A percentile compares a stretch with the other conserved stretches of the same genome.
Conservation (phyloP, 2,888 invertebrate genomes). For the Hydrotaea cyrtoneurina region DNA sequence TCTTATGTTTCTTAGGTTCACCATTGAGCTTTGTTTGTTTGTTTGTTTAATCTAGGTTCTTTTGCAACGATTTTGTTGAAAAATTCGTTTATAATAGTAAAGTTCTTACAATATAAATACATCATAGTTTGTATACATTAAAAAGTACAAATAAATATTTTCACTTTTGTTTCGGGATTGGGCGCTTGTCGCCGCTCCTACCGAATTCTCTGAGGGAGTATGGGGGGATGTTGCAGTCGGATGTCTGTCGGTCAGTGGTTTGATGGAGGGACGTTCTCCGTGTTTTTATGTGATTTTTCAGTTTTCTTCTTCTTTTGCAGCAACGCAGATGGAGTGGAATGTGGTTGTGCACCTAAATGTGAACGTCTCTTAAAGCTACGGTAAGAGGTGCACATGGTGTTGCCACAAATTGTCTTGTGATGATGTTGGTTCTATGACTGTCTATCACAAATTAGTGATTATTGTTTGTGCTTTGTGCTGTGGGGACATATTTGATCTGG, state of each 20-base stretch:
- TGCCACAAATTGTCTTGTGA: not conserved
- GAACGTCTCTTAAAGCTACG: not conserved
- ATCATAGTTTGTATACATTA: constrained; percentile 39
- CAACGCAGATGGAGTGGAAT: constrained; percentile 1
- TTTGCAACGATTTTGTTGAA: constrained; percentile 75
- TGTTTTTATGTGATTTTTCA: not conserved
- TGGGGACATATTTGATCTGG: not conserved
- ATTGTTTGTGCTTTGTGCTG: not conserved
- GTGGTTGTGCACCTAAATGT: not conserved
- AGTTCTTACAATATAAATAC: constrained; percentile 53
- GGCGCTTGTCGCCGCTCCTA: not conserved
- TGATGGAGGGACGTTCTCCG: not conserved
- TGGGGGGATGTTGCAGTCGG: constrained; percentile 7
- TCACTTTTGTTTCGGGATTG: constrained; percentile 32
- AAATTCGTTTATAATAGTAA: constrained; percentile 72
- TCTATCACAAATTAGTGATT: not conserved
- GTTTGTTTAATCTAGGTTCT: constrained; percentile 69
- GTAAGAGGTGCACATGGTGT: not conserved
- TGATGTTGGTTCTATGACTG: no score
- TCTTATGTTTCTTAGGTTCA: constrained; percentile 66
- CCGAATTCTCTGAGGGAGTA: constrained; percentile 30
- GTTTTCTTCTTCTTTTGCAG: not conserved
- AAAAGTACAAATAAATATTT: constrained; percentile 44
- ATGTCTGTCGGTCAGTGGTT: constrained; percentile 10
- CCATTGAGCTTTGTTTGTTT: constrained; percentile 53